Base-by-base conservation (phyloP, 2,888 invertebrate species). In the Trichopoda pennipes region DNA sequence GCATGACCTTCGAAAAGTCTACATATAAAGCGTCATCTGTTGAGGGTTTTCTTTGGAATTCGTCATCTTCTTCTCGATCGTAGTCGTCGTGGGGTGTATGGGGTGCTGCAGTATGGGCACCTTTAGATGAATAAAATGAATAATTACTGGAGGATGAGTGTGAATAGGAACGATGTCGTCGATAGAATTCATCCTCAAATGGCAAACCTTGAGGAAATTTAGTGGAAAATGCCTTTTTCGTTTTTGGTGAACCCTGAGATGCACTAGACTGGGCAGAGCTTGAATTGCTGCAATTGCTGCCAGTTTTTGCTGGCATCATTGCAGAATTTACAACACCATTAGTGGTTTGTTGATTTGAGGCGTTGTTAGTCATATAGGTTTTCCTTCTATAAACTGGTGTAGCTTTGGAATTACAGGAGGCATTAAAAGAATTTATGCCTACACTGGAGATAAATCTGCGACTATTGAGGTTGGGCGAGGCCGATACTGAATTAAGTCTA, bases 21-120 rank as follows among this genome's bases (percentile, higher is more conserved):
- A 91, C 91, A 85, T 91, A 91, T 12, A 91, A 87, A 74, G 91
- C 88, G 80, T 91, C 91, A 84, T 91, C 91, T 77, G 88, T 91
- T 73, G 90, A 88, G 72, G 91, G 91, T 76, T 91, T 90, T 66
- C 91, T 89, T 69, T 89, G 89, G 76, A 91, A 91, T 85, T 91
- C 91, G 86, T 91, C 91, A 82, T 87, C 88, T 56, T 85, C 79
- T 44, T 70, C 73, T 0, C 63, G 80, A 14, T 86, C 81, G 23
- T 81, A 83, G 49, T 74, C 79, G 16, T 82, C 77, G 16, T 81
- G 85, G 3, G 86, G 85, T 6, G 83, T 78, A 53, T 74, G 80
- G 19, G 83, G 82, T 35, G 84, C 72, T 1, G 87, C 87, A 4
- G 85, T 79, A n/a, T 87, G 85, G 28, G 85, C 87, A 58, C 80